These are phyloP conservation scores for Lasioglossum leucozonium DNA, from an alignment of 2,888 invertebrate species.

Conservation along the genomic window DNA sequence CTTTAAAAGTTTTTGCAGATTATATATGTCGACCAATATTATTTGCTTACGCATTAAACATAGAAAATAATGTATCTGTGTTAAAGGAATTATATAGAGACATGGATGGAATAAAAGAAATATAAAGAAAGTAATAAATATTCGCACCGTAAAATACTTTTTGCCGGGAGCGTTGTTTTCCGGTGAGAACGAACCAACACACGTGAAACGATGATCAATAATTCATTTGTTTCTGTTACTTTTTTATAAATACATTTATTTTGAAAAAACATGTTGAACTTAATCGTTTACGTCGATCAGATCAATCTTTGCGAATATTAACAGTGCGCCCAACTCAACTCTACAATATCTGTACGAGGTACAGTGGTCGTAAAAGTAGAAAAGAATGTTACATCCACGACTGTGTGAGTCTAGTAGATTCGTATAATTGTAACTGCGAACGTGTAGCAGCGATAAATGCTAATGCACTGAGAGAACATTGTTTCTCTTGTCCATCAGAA, in stretches of 20 bases:
- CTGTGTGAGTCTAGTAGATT: constrained; percentile 21
- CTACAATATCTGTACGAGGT: constrained; percentile 21
- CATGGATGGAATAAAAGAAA: too few species aligned
- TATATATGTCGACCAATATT: background rate
- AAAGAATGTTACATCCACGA: constrained; percentile 31
- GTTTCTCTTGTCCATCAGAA: constrained; percentile 14
- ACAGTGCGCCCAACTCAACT: constrained; percentile 48
- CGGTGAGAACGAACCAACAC: background rate
- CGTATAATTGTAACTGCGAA: constrained; percentile 27
- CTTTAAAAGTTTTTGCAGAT: background rate
- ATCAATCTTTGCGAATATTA: constrained; percentile 49
- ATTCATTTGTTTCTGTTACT: constrained; percentile 32
- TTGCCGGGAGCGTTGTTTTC: background rate
- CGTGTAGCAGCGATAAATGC: constrained; percentile 37
- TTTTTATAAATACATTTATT: constrained; percentile 75
- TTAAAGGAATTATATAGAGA: too few species aligned
- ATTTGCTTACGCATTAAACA: background rate
- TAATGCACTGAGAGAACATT: constrained; percentile 26
- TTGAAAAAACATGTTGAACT: constrained; percentile 65
- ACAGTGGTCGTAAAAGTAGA: constrained; percentile 32
- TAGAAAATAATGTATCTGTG: background rate
- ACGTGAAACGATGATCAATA: constrained; percentile 15
- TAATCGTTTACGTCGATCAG: constrained; percentile 31
- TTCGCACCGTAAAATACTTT: background rate
- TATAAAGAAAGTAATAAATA: background rate